These are phyloP conservation scores for Zaprionus ghesquierei DNA, from an alignment of 1,140 invertebrate genomes.

Conservation along the genomic window DNA sequence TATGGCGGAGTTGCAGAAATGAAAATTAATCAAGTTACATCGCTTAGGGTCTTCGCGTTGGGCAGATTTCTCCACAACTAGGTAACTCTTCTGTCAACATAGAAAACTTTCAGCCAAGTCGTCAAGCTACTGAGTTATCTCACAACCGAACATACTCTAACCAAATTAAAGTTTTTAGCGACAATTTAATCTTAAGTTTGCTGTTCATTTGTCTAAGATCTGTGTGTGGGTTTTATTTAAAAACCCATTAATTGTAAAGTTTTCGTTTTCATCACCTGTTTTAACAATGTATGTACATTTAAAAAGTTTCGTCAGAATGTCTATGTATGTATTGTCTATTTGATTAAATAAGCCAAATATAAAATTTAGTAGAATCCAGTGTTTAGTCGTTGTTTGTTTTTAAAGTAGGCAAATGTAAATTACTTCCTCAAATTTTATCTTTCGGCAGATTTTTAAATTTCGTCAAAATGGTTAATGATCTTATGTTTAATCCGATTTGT, in stretches of 20 bases:
- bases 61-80: not conserved
- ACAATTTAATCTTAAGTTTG: slow-evolving; percentile 55
- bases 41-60: not conserved
- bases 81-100: not conserved
- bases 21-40: slow-evolving; percentile 13
- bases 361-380: slow-evolving; percentile 56
- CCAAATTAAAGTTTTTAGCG: slow-evolving; percentile 44
- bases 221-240: not conserved
- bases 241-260: slow-evolving; percentile 26
- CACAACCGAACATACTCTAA: not conserved
- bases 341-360: slow-evolving; percentile 75
- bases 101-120: not conserved
- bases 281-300: slow-evolving; percentile 66
- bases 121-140: not conserved
- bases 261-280: slow-evolving; percentile 28
- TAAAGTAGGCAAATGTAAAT: not conserved
- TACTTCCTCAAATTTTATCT: not conserved
- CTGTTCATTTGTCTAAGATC: slow-evolving; percentile 14
- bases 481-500: slow-evolving; percentile 48
- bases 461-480: slow-evolving; percentile 4
- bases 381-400: not conserved
- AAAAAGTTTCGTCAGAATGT: slow-evolving; percentile 21
- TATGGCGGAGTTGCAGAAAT: slow-evolving; percentile 79
- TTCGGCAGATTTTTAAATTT: not conserved
- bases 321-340: slow-evolving; percentile 47